Evolutionary conservation across 1,140 invertebrate species (phyloP).

Genomic region (Pseudomyrmex pallidus): DNA sequence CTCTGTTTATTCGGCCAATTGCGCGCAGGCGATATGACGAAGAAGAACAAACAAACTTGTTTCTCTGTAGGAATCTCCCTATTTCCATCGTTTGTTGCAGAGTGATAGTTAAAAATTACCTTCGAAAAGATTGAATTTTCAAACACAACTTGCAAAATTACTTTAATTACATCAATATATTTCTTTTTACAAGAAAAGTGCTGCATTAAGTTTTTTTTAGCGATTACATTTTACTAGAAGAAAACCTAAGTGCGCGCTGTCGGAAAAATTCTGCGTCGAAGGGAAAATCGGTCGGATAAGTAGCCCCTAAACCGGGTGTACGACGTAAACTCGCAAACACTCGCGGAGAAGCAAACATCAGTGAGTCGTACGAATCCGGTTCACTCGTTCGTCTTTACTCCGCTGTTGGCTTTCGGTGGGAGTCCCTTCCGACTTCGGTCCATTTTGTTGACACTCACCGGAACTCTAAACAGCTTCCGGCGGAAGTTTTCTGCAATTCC

Average conservation of each 20-base stretch:
- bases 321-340: conserved; percentile 33
- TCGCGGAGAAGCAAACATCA: conserved; percentile 40
- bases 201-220: background rate
- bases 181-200: background rate
- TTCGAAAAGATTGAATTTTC: too few relatives aligned
- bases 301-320: conserved; percentile 38
- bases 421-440: conserved; percentile 44
- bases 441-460: conserved; percentile 58
- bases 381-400: conserved; percentile 11
- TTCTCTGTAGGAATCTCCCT: too few relatives aligned
- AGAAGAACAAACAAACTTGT: background rate
- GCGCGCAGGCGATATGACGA: conserved; percentile 11
- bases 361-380: conserved; percentile 32
- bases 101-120: conserved; percentile 22
- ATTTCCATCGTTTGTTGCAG: background rate
- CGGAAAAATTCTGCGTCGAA: conserved; percentile 33
- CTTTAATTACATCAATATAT: too few relatives aligned
- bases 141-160: too few relatives aligned
- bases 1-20: conserved; percentile 36
- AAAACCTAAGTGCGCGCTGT: conserved; percentile 21
- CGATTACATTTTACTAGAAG: background rate
- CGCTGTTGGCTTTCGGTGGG: conserved; percentile 35
- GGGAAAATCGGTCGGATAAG: conserved; percentile 27
- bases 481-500: conserved; percentile 56
- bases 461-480: conserved; percentile 69